Base-by-base conservation (phyloP, 2,888 invertebrate species). In the Meganola albula region DNA sequence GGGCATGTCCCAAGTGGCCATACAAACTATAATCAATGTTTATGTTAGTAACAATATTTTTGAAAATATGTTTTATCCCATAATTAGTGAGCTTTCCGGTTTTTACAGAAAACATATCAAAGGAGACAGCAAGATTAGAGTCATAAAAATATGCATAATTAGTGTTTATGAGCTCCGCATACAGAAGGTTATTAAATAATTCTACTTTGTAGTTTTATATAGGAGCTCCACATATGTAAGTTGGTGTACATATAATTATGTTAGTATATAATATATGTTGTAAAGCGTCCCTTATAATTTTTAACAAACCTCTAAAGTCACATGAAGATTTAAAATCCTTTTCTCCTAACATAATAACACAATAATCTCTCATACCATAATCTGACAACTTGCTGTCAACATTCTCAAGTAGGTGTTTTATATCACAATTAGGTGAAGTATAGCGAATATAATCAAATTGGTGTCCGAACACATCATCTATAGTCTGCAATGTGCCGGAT, bases 131-230 rank as follows among this genome's bases (percentile, higher is more conserved):
- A 20, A 13, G 4, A 20, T 37, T 37, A 4, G 27, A 14, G 14
- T 37, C 32, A 32, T 24, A 37, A 22, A 23, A 20, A 16, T 37
- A 32, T 16, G 32, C 37, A 11, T 37, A 37, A 4, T 28, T 28
- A 25, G 31, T 9, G 16, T 37, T 9, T 31, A 28, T 10, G 18
- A 34, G 1, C 13, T 37, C 9, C 23, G 31, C 12, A 20, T 9
- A 27, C 8, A 35, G 21, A 10, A 35, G 11, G 7, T 35, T 35
- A 12, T 35, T 35, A 31, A 35, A 27, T n/a, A 31, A 23, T 13
- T 35, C 35, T 18, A 35, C 16, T 22, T 23, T 26, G 16, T 23
- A 31, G 10, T 35, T 35, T 10, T 27, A 31, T 9, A 35, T 35
- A 2, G 16, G 35, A 1, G 35, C 22, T 30, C 35, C 31, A 1